These are phyloP conservation scores for Eubucco bourcierii DNA, from an alignment of 2,113 vertebrate species.

Conservation along the genomic window DNA sequence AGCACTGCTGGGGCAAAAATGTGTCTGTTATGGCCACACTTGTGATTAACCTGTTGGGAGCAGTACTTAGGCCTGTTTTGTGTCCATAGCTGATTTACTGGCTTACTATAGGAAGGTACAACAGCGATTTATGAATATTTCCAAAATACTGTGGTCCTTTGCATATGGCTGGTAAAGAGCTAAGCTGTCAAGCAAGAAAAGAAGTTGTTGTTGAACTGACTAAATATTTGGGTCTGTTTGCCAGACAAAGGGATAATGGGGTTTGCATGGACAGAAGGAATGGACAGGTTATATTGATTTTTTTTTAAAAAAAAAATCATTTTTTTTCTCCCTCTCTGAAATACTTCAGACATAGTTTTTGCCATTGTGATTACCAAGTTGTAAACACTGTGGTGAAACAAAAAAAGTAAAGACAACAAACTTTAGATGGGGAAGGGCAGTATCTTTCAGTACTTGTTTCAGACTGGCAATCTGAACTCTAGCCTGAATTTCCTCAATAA, in stretches of 20 bases:
- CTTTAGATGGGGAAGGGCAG: not conserved
- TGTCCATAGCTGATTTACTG: not conserved
- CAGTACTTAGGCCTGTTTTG: not conserved
- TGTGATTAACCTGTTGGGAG: fast-evolving
- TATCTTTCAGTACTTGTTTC: not conserved
- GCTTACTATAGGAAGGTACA: not conserved
- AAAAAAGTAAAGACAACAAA: not conserved
- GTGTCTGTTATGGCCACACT: not conserved
- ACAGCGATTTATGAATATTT: not conserved
- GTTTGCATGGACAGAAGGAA: not conserved
- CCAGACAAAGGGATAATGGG: not conserved
- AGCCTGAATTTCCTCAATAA: not conserved
- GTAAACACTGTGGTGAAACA: not conserved
- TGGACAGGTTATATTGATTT: not conserved
- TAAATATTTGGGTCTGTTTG: not conserved
- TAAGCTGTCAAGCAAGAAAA: not conserved
- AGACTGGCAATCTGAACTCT: not conserved
- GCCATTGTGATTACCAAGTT: not conserved
- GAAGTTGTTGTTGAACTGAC: not conserved
- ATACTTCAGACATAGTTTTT: not conserved
- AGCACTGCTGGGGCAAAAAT: too few species aligned
- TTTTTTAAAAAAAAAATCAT: too few species aligned
- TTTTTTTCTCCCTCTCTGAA: not conserved
- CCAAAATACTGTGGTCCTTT: not conserved
- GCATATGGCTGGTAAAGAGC: not conserved